Evolutionary conservation across 1,140 invertebrate species (phyloP), one percentile per base, ranked within the genome.

Genomic region (Pomacea maculata): DNA sequence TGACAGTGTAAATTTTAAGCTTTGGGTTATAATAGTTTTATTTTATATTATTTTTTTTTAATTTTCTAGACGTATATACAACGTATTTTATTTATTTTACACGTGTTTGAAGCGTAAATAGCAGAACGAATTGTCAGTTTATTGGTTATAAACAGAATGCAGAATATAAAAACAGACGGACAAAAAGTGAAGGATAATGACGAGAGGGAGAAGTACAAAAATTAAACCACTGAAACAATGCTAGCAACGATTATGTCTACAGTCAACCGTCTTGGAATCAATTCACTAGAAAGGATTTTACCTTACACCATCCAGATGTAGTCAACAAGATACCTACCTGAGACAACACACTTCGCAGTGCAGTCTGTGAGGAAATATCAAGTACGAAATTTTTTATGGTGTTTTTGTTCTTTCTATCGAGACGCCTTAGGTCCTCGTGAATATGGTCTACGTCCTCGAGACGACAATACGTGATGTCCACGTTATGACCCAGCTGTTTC

Each of bases 371-470:
- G 10, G 87, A 85, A 45, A 88, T 61, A 77, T 89, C 88, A 9
- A 89, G 70, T 9, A 89, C 72, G 64, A 89, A 85, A 61, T 83
- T 82, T 55, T 84, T 89, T 19, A 67, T 64, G 96, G 90, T 73
- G 93, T 94, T 75, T 94, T 29, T 80, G 65, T 88, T 84, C 1
- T 70, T 63, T 29, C 55, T 82, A 77, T 92, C 91, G 45, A 91
- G 73, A 14, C 82, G 77, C 5, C 86, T 82, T 14, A 92, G 83
- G 54, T 90, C 89, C 21, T 89, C 87, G 63, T 90, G 89, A 7
- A 92, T 91, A 54, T 92, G 88, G 17, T 87, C 82, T 7, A 90
- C 88, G 80, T 90, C 89, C 19, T 87, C 85, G 15, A 93, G 85
- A 75, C 90, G 84, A 0, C 79, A 75, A 75, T 83, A 86, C 8